These are phyloP conservation scores for Lochmaea crataegi DNA, from an alignment of 2,888 invertebrate species.

Conservation along the genomic window DNA sequence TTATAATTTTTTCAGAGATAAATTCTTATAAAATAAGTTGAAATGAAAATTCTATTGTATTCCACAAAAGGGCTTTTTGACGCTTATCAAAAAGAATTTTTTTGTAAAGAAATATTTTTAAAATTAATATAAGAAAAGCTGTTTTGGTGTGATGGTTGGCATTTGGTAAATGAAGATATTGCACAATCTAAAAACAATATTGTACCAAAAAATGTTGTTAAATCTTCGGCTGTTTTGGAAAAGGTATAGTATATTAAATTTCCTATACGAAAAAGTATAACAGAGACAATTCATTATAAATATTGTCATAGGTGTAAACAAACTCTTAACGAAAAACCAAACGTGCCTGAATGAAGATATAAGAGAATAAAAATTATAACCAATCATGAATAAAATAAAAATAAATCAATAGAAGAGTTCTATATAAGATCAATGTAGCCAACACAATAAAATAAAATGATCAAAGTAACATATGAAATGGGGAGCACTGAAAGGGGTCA, in stretches of 20 bases:
- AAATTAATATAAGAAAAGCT: conserved; percentile 7
- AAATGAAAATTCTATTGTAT: conserved; percentile 8
- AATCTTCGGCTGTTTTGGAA: conserved; percentile 12
- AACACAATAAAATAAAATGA: too few relatives aligned
- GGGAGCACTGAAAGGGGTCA: too few relatives aligned
- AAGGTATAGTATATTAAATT: conserved; percentile 27
- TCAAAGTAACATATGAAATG: too few relatives aligned
- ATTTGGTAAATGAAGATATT: conserved; percentile 17
- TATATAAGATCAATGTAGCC: too few relatives aligned
- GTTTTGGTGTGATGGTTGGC: conserved; percentile 26
- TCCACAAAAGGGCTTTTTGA: conserved; percentile 28
- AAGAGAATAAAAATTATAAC: too few relatives aligned
- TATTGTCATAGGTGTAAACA: background rate
- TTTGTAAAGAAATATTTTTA: conserved; percentile 3
- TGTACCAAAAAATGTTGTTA: conserved; percentile 35
- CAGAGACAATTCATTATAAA: background rate
- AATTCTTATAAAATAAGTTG: background rate
- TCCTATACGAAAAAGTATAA: background rate
- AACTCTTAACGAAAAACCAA: too few relatives aligned
- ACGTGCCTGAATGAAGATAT: too few relatives aligned
- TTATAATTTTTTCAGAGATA: background rate
- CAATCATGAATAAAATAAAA: too few relatives aligned
- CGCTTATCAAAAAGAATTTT: conserved; percentile 25
- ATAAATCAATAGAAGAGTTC: too few relatives aligned
- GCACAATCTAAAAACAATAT: conserved; percentile 20